Evolutionary conservation across 2,888 invertebrate genomes (phyloP).

Genomic region (Slavum lentiscoides): DNA sequence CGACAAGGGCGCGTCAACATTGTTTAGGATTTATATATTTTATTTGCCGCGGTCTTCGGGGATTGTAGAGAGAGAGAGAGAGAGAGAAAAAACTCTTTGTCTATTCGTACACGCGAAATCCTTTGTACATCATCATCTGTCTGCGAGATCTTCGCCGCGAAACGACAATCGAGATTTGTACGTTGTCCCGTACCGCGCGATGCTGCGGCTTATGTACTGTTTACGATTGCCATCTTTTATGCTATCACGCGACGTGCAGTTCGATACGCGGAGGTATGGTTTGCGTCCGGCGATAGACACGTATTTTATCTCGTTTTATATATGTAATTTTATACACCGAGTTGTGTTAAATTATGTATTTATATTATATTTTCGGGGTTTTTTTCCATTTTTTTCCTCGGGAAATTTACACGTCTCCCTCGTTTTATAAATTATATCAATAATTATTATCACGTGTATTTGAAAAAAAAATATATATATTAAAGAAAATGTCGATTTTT

Average conservation of each 20-base stretch:
- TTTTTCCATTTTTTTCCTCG: too few relatives aligned
- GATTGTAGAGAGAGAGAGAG: not conserved
- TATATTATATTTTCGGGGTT: too few relatives aligned
- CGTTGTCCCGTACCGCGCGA: not conserved
- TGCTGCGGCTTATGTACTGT: not conserved
- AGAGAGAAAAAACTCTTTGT: not conserved
- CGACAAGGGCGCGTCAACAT: slow-evolving; percentile 18
- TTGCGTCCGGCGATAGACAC: not conserved
- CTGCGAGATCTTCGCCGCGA: not conserved
- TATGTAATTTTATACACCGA: too few relatives aligned
- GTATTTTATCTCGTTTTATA: not conserved
- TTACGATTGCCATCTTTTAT: slow-evolving; percentile 24
- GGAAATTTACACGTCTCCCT: too few relatives aligned
- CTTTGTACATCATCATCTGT: not conserved
- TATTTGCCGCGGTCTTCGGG: slow-evolving; percentile 21
- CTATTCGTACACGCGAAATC: slow-evolving; percentile 8
- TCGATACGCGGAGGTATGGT: too few relatives aligned
- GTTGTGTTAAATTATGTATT: too few relatives aligned
- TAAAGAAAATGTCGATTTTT: too few relatives aligned
- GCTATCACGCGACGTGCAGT: not conserved
- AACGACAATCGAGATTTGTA: slow-evolving; percentile 2
- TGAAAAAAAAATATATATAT: too few relatives aligned
- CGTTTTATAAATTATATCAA: too few relatives aligned
- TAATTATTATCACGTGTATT: too few relatives aligned
- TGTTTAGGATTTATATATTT: slow-evolving; percentile 12